Base-by-base conservation (phyloP, 2,888 invertebrate genomes). In the Cephonodes hylas region DNA sequence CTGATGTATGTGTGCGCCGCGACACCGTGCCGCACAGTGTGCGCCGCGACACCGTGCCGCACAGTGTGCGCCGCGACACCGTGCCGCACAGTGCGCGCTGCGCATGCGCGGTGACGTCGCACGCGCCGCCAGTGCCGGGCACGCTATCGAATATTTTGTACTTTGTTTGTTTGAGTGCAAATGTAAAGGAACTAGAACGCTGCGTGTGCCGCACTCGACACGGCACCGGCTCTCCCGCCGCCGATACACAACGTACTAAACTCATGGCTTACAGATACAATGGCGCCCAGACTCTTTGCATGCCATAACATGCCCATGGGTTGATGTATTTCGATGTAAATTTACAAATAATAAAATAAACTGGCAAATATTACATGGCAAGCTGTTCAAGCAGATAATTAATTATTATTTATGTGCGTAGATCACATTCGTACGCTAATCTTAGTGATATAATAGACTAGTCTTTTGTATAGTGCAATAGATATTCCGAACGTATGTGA, bases 81-180 rank as follows among this genome's bases (percentile, higher is more conserved):
- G n/a, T n/a, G n/a, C n/a, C n/a, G n/a, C n/a, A n/a, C n/a, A n/a
- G n/a, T n/a, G n/a, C n/a, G n/a, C n/a, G n/a, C n/a, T n/a, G n/a
- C n/a, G n/a, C n/a, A n/a, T n/a, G n/a, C n/a, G n/a, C n/a, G n/a
- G n/a, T n/a, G n/a, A n/a, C n/a, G n/a, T n/a, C n/a, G n/a, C n/a
- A n/a, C 13, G 23, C 42, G 58, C 23, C 13, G 23, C 42, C 42
- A n/a, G 23, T 42, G 42, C 23, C 58, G 53, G n/a, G 6, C 15
- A 5, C 27, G 42, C 44, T 31, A 10, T 27, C 25, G 23, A 42
- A 64, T 62, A 68, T 60, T 72, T 71, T 72, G 72, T 72, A 81
- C 81, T 81, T 81, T 77, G 75, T 75, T 78, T 75, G 75, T 76
- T 75, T 70, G 73, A 77, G 78, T 76, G 79, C 76, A 71, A 65